phyloP scores from a whole-genome alignment of 2,888 invertebrate species.

The Pyrgus malvae region DNA sequence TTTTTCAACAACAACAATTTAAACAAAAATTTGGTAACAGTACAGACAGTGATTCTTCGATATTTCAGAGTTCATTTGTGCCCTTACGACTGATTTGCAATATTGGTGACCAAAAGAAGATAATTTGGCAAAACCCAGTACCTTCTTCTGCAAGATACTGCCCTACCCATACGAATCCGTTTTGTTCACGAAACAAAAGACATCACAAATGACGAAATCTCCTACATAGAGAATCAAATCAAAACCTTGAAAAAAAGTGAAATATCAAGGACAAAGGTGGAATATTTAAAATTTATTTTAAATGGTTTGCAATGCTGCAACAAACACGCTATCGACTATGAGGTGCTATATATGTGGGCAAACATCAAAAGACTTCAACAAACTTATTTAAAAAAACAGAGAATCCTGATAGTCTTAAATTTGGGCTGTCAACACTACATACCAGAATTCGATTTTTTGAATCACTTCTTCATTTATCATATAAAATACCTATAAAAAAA shows the following conservation, averaged over 20 bases:
- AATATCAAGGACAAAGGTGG: neutral
- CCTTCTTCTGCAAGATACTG: neutral
- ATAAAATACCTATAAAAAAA: constrained; percentile 31
- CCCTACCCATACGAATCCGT: neutral
- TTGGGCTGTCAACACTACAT: constrained; percentile 25
- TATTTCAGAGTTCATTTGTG: neutral
- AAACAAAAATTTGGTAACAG: neutral
- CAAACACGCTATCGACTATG: neutral
- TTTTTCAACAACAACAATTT: neutral
- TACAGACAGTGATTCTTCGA: neutral
- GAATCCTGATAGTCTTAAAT: neutral
- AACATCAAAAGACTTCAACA: neutral
- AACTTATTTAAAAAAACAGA: neutral
- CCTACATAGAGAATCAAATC: neutral
- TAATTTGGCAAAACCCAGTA: neutral
- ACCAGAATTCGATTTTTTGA: constrained; percentile 30
- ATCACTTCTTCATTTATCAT: constrained; percentile 31
- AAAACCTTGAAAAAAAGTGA: neutral
- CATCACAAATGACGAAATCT: neutral
- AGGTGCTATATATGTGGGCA: neutral
- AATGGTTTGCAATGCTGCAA: neutral
- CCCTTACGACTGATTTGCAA: neutral
- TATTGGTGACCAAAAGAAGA: neutral
- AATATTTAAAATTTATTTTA: too few species aligned
- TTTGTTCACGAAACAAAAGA: neutral